Evolutionary conservation across 2,888 invertebrate genomes (phyloP).

Genomic region (Strigamia maritima): DNA sequence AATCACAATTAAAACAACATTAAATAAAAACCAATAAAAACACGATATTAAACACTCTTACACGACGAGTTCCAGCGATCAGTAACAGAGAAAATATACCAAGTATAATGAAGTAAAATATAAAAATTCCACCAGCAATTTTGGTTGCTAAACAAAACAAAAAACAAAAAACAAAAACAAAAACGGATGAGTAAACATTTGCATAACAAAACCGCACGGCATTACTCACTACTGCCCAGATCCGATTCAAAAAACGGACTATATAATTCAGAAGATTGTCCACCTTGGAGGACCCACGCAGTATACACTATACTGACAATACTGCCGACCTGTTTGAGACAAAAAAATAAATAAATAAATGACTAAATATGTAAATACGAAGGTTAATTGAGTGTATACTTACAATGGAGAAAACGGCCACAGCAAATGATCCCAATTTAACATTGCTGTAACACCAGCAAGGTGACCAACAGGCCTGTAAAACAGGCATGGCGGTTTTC

Average conservation of each 20-base stretch:
- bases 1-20: neutral
- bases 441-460: conserved; percentile 78
- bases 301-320: conserved; percentile 71
- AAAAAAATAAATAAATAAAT: neutral
- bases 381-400: conserved; percentile 44
- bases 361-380: neutral
- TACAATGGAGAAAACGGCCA: conserved; percentile 72
- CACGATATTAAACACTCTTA: conserved; percentile 37
- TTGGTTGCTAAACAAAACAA: neutral
- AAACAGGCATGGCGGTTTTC: conserved; percentile 61
- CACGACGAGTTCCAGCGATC: neutral
- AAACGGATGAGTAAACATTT: neutral
- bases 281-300: conserved; percentile 75
- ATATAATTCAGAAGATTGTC: conserved; percentile 83
- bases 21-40: neutral
- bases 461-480: conserved; percentile 82
- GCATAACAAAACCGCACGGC: neutral
- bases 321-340: conserved; percentile 29
- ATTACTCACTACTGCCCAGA: conserved; percentile 65
- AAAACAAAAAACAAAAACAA: neutral
- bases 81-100: conserved; percentile 3
- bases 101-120: conserved; percentile 35
- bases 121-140: conserved; percentile 16
- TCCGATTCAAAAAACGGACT: conserved; percentile 86
- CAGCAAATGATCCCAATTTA: conserved; percentile 70